A percentile compares a stretch with the other conserved stretches of the same genome.
These are phyloP conservation scores for Ceryle rudis DNA, from an alignment of 2,797 vertebrate species.

Conservation along the genomic window DNA sequence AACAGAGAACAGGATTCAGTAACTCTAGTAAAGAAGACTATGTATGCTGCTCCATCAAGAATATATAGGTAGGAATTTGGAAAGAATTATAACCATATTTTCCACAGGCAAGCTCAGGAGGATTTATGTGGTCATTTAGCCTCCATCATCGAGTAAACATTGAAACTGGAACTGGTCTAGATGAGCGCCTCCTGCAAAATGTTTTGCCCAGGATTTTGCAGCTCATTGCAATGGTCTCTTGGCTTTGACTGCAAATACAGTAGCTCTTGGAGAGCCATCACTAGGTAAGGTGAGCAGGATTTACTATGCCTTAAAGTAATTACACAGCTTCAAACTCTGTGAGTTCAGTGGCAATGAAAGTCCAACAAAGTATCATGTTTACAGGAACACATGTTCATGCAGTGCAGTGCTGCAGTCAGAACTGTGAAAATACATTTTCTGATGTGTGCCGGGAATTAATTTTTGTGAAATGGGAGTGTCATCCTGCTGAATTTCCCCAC, in stretches of 20 bases:
- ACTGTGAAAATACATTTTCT: constrained; percentile 29
- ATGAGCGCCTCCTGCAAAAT: neutral
- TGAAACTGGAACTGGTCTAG: neutral
- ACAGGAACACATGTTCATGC: neutral
- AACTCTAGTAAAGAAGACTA: neutral
- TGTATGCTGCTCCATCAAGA: neutral
- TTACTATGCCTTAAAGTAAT: constrained; percentile 48
- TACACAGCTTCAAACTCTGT: constrained; percentile 34
- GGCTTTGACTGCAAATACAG: neutral
- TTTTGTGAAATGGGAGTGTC: neutral
- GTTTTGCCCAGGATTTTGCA: neutral
- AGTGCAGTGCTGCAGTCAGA: neutral
- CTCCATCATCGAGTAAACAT: neutral
- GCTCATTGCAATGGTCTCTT: neutral
- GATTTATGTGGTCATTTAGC: neutral
- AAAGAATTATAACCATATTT: neutral
- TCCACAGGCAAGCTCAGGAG: neutral
- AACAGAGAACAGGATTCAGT: neutral
- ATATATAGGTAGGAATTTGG: neutral
- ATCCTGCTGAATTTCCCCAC: neutral
- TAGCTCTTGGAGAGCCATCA: neutral
- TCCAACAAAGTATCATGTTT: neutral
- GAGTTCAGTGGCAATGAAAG: neutral
- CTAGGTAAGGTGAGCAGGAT: constrained; percentile 15
- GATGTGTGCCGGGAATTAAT: neutral